phyloP scores from a whole-genome alignment of 2,797 vertebrate genomes.

The Acomys russatus region DNA sequence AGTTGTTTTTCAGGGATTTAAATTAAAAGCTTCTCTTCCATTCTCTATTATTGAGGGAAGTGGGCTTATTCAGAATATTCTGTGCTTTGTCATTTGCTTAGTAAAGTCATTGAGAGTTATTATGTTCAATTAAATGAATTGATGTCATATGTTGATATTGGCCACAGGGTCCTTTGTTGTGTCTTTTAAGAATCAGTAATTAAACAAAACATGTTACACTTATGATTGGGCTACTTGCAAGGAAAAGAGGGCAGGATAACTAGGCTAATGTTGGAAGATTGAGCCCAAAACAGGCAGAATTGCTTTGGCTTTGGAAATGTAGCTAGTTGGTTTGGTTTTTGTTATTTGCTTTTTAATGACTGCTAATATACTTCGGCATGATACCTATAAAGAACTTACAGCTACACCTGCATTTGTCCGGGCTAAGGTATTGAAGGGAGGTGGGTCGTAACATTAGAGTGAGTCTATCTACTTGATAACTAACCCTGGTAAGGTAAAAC shows the following conservation, averaged over 20 bases:
- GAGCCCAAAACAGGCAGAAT: not conserved
- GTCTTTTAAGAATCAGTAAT: not conserved
- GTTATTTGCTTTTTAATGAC: not conserved
- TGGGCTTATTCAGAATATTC: not conserved
- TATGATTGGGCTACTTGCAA: not conserved
- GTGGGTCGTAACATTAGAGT: not conserved
- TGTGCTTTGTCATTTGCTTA: not conserved
- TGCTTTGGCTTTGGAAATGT: not conserved
- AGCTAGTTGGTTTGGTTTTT: not conserved
- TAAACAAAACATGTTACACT: not conserved
- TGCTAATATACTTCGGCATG: not conserved
- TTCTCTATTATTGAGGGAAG: not conserved
- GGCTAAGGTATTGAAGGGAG: not conserved
- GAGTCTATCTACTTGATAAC: not conserved
- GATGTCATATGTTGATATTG: not conserved
- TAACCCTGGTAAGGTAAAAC: not conserved
- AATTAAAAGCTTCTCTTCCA: not conserved
- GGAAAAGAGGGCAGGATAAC: too few relatives aligned
- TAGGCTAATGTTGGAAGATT: not conserved
- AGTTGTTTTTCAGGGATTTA: slow-evolving; percentile 26
- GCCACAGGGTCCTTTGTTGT: not conserved
- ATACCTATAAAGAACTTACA: not conserved
- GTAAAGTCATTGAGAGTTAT: not conserved
- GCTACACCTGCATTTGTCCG: not conserved
- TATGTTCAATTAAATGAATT: not conserved